phyloP scores from a whole-genome alignment of 2,888 invertebrate species.

The Agriotes lineatus region DNA sequence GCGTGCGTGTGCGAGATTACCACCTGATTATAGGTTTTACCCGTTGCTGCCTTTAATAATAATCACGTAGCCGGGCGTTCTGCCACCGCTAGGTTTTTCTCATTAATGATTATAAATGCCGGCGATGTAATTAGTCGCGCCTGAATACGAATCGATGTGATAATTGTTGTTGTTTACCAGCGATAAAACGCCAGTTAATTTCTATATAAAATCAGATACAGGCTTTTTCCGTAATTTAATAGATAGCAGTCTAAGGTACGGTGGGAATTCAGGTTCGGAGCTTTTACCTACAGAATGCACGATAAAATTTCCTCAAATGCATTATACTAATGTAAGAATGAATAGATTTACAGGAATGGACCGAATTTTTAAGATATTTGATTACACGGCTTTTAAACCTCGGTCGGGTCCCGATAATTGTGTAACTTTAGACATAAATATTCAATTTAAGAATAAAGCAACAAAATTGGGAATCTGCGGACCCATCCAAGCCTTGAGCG shows the following conservation, averaged over 20 bases:
- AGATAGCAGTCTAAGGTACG: constrained; percentile 7
- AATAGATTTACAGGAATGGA: constrained; percentile 11
- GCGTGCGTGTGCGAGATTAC: constrained; percentile 29
- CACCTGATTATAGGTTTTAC: constrained; percentile 22
- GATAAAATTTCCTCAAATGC: constrained; percentile 28
- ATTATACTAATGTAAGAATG: constrained; percentile 19
- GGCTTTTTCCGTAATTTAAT: constrained; percentile 22
- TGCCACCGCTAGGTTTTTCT: constrained; percentile 25
- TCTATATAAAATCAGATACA: constrained; percentile 22
- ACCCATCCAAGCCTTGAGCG: not conserved
- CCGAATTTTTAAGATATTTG: constrained; percentile 25
- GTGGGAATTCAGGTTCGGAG: constrained; percentile 19
- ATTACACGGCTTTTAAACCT: constrained; percentile 20
- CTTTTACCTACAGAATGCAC: constrained; percentile 15
- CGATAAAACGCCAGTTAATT: constrained; percentile 29
- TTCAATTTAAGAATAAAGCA: not conserved
- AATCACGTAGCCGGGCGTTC: constrained; percentile 18
- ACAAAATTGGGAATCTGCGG: not conserved
- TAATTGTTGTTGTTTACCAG: constrained; percentile 29
- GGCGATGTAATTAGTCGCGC: constrained; percentile 25
- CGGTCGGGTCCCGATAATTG: not conserved
- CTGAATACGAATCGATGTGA: constrained; percentile 24
- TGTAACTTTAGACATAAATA: constrained; percentile 1
- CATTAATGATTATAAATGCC: constrained; percentile 26
- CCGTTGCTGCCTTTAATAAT: constrained; percentile 17